These are phyloP conservation scores for Drosophila anceps DNA, from an alignment of 2,888 invertebrate species.

Conservation along the genomic window DNA sequence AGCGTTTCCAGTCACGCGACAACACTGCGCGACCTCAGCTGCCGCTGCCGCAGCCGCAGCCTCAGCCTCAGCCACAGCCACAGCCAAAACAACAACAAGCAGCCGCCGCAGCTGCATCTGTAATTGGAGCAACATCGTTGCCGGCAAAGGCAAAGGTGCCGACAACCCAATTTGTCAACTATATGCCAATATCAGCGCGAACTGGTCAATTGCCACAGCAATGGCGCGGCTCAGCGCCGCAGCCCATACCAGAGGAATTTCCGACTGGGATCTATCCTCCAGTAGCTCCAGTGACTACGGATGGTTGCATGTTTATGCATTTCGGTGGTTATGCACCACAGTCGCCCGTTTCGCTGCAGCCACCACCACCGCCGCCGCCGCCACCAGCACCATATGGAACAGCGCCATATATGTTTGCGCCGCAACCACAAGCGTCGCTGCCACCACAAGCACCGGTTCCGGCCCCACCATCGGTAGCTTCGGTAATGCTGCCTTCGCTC, in stretches of 20 bases:
- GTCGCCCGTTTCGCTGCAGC: constrained; percentile 13
- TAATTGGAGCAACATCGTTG: neutral
- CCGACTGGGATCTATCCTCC: constrained; percentile 23
- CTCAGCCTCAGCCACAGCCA: neutral
- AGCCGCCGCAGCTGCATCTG: neutral
- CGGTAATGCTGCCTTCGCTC: constrained; percentile 11
- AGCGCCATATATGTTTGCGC: constrained; percentile 32
- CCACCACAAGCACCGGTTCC: too few relatives aligned
- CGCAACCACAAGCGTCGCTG: constrained; percentile 16
- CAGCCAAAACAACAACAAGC: constrained; percentile 2
- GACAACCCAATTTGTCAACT: constrained; percentile 41
- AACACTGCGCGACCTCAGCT: constrained; percentile 7
- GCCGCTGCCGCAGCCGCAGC: constrained; percentile 2
- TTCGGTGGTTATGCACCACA: constrained; percentile 42
- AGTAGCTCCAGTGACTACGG: constrained; percentile 47
- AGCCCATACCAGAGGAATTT: constrained; percentile 42
- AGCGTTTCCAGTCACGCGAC: constrained; percentile 10
- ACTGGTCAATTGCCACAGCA: constrained; percentile 25
- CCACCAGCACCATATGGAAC: constrained; percentile 15
- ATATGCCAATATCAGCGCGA: constrained; percentile 36
- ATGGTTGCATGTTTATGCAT: constrained; percentile 70
- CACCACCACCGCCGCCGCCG: constrained; percentile 18
- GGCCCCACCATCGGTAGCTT: constrained; percentile 2
- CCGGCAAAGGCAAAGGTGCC: neutral
- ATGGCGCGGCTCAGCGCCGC: constrained; percentile 41